Percentiles rank a stretch among this genome's conserved stretches.
phyloP scores from a whole-genome alignment of 2,113 vertebrate genomes.

The Seriola quinqueradiata region DNA sequence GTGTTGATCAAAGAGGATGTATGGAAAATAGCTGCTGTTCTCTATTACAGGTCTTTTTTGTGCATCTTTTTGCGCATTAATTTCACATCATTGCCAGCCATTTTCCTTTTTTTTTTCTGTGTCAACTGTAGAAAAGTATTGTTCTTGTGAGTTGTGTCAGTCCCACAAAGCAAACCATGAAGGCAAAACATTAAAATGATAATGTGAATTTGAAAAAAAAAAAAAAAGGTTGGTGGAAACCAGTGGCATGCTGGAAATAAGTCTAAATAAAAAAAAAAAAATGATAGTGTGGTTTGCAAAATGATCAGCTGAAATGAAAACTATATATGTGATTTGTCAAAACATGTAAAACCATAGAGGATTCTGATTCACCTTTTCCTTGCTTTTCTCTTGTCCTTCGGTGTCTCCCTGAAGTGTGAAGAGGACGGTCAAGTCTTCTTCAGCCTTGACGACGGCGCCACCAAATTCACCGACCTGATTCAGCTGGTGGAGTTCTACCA shows the following conservation, averaged over 20 bases:
- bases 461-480: constrained; percentile 98
- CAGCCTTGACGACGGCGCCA: constrained; percentile 97
- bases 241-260: no score
- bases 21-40: no score
- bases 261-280: no score
- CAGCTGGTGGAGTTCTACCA: constrained; percentile 99
- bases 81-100: neutral
- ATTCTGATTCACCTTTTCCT: neutral
- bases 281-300: no score
- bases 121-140: neutral
- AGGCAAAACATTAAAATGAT: neutral
- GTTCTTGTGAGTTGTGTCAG: neutral
- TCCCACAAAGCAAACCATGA: no score
- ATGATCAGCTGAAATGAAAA: no score
- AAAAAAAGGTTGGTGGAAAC: neutral
- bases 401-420: constrained; percentile 86
- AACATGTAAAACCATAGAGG: no score
- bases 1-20: no score
- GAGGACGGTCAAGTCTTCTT: constrained; percentile 97
- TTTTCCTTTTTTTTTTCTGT: neutral
- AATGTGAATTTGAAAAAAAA: neutral
- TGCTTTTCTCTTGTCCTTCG: neutral
- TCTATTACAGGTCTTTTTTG: neutral
- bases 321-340: no score
- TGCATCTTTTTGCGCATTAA: neutral